phyloP scores from a whole-genome alignment of 2,888 invertebrate species.

The Phorcus lineatus region DNA sequence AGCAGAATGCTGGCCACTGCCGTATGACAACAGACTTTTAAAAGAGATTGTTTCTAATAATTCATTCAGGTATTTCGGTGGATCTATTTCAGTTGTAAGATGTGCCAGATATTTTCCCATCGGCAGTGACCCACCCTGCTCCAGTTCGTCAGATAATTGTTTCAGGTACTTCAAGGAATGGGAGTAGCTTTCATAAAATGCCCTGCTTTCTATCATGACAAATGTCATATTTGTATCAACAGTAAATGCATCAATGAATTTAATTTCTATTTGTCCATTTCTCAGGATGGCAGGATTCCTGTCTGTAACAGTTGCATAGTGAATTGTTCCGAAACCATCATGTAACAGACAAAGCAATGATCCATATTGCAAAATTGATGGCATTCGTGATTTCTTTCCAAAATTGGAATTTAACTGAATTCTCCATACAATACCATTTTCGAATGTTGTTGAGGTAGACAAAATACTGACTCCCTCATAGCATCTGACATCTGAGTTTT shows the following conservation, averaged over 20 bases:
- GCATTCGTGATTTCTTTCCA: constrained; percentile 42
- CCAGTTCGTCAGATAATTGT: constrained; percentile 76
- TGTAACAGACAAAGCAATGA: constrained; percentile 83
- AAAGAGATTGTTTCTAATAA: constrained; percentile 18
- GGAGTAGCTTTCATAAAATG: constrained; percentile 87
- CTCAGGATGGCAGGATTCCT: constrained; percentile 74
- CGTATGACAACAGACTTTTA: constrained; percentile 17
- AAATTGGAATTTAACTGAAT: constrained; percentile 26
- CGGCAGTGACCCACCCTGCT: constrained; percentile 77
- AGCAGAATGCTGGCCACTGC: background rate
- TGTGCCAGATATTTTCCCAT: constrained; percentile 83
- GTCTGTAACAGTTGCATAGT: constrained; percentile 83
- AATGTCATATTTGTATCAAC: constrained; percentile 64
- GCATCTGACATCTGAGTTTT: constrained; percentile 35
- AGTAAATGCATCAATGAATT: constrained; percentile 38
- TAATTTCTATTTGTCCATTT: constrained; percentile 45
- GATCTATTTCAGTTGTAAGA: constrained; percentile 67
- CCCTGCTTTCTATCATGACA: constrained; percentile 83
- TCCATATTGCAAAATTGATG: constrained; percentile 80
- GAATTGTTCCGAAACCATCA: constrained; percentile 82
- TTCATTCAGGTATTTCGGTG: constrained; percentile 75
- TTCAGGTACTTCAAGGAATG: constrained; percentile 83
- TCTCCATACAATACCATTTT: constrained; percentile 44
- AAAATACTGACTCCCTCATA: constrained; percentile 57
- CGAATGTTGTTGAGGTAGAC: constrained; percentile 45